Evolutionary conservation across 2,113 vertebrate species (phyloP).

Genomic region (Junco hyemalis): DNA sequence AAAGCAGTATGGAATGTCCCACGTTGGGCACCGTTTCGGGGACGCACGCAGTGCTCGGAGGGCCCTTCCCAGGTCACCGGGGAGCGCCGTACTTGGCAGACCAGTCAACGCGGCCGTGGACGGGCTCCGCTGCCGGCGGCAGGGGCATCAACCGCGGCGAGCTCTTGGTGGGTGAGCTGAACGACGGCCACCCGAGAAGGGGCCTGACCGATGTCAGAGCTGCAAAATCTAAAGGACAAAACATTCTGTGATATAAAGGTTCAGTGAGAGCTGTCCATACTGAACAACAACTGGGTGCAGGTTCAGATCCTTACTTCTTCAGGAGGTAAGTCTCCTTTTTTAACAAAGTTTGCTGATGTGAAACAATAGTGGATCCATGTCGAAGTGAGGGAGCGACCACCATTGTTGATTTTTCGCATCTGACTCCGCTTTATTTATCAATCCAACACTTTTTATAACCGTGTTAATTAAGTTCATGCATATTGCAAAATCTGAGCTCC

Average conservation of each 20-base stretch:
- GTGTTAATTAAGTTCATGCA: no score
- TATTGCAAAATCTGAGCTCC: no score
- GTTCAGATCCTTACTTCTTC: neutral
- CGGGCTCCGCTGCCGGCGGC: slow-evolving; percentile 75
- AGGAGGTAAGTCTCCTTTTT: neutral
- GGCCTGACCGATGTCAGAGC: slow-evolving; percentile 82
- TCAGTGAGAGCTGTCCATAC: neutral
- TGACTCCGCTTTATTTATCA: no score
- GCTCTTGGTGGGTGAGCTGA: slow-evolving; percentile 79
- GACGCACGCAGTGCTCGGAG: neutral
- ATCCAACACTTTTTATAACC: no score
- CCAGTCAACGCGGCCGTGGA: slow-evolving; percentile 91
- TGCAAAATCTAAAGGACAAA: slow-evolving; percentile 81
- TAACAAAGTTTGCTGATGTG: neutral
- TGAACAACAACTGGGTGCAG: neutral
- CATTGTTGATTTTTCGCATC: no score
- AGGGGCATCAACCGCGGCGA: slow-evolving; percentile 72
- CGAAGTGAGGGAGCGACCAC: no score
- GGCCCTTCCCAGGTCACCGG: slow-evolving; percentile 62
- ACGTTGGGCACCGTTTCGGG: neutral
- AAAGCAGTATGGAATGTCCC: neutral
- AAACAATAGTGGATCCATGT: neutral
- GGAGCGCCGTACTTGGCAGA: slow-evolving; percentile 86
- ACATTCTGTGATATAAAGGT: neutral
- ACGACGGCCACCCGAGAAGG: slow-evolving; percentile 73